Conservation (phyloP, 1,140 invertebrate genomes). For the Agrypnia vestita region DNA sequence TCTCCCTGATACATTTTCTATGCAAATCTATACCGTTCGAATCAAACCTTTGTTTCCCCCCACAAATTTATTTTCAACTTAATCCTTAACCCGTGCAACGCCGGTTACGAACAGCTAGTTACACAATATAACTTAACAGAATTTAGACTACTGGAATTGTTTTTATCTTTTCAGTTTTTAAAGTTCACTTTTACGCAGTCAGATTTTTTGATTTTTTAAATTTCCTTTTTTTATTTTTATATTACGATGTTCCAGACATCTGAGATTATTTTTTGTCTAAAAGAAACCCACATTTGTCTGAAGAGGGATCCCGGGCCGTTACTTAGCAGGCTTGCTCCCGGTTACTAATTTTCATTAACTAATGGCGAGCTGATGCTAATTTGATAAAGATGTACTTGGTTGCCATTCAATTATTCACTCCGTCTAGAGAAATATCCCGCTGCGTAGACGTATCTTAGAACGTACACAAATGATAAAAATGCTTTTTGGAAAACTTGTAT, state of each 20-base stretch:
- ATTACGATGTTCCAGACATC: background rate
- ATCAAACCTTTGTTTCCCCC: too few relatives aligned
- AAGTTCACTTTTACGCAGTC: too few relatives aligned
- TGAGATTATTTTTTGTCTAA: slow-evolving; percentile 29
- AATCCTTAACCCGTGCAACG: too few relatives aligned
- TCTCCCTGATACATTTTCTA: too few relatives aligned
- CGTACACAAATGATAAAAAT: background rate
- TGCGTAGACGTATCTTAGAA: background rate
- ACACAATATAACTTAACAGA: too few relatives aligned
- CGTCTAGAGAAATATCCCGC: slow-evolving; percentile 13
- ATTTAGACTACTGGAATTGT: too few relatives aligned
- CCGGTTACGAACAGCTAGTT: too few relatives aligned
- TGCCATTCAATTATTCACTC: slow-evolving; percentile 54
- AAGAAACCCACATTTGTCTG: slow-evolving; percentile 27
- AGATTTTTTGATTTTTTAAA: too few relatives aligned
- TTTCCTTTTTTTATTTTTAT: too few relatives aligned
- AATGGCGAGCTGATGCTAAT: slow-evolving; percentile 53
- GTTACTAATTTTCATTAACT: slow-evolving; percentile 55
- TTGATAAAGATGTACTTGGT: slow-evolving; percentile 53
- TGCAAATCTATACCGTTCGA: too few relatives aligned
- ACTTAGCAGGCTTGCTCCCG: background rate
- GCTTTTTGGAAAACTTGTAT: background rate
- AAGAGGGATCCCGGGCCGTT: slow-evolving; percentile 17
- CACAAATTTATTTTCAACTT: too few relatives aligned
- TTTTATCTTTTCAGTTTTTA: too few relatives aligned